Evolutionary conservation across 2,888 invertebrate genomes (phyloP).

Genomic region (Zygogramma bicolorata): DNA sequence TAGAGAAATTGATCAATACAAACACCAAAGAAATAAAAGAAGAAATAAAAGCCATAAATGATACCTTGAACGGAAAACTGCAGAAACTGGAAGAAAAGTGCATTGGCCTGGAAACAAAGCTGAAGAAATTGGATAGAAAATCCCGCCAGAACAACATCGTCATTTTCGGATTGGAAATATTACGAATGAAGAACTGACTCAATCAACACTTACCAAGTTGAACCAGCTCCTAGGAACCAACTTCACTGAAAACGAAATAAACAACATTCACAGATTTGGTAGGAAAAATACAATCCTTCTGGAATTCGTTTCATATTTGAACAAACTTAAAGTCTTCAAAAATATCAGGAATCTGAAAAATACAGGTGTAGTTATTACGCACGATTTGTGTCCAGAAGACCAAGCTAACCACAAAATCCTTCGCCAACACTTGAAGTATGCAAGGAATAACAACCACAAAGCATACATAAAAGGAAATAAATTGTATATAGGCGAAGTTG

Average conservation of each 20-base stretch:
- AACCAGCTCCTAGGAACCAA: not conserved
- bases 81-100: constrained; percentile 4
- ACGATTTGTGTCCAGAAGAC: not conserved
- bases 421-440: not conserved
- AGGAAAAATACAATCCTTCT: no score
- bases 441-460: not conserved
- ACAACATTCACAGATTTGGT: no score
- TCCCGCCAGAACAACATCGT: not conserved
- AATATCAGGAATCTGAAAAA: no score
- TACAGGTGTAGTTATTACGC: no score
- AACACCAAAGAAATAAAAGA: constrained; percentile 3
- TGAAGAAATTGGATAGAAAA: not conserved
- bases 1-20: constrained; percentile 2
- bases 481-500: not conserved
- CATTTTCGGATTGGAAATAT: no score
- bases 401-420: not conserved
- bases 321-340: no score
- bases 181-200: not conserved
- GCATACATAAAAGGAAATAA: not conserved
- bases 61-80: not conserved
- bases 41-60: not conserved
- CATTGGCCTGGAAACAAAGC: not conserved
- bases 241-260: not conserved
- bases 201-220: constrained; percentile 8
- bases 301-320: no score